Evolutionary conservation across 2,797 vertebrate species (phyloP).

Genomic region (Anas flavirostris): DNA sequence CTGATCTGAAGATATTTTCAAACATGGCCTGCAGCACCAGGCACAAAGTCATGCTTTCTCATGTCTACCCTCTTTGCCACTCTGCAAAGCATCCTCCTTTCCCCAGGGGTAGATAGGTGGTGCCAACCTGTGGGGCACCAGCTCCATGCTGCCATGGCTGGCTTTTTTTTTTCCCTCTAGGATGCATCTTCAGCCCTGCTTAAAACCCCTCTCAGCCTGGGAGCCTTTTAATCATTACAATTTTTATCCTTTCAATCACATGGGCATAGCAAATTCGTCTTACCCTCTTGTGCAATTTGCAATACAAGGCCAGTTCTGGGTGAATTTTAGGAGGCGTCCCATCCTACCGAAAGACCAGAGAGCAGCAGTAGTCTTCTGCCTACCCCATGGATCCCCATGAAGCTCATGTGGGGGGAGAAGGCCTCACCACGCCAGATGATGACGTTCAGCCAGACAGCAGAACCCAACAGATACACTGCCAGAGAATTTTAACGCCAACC

Average conservation of each 20-base stretch:
- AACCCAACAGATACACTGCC: neutral
- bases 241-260: neutral
- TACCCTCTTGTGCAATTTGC: neutral
- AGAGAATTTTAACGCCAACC: neutral
- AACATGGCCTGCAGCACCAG: neutral
- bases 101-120: too few species aligned
- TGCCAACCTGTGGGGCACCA: accelerated
- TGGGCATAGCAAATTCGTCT: neutral
- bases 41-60: neutral
- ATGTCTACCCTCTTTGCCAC: neutral
- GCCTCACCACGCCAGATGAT: accelerated
- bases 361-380: neutral
- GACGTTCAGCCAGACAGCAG: accelerated
- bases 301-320: neutral
- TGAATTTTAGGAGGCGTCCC: neutral
- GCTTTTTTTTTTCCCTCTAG: neutral
- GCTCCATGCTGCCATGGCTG: neutral
- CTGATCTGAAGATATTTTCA: neutral
- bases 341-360: neutral
- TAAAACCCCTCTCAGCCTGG: neutral
- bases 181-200: neutral
- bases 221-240: neutral
- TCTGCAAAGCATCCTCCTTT: neutral
- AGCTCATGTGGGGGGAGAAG: accelerated
- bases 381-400: accelerated